Evolutionary conservation across 64 coral and sea anemone species (phyloP), one percentile per base, ranked within the genome.

Genomic region (Astreopora myriophthalma): DNA sequence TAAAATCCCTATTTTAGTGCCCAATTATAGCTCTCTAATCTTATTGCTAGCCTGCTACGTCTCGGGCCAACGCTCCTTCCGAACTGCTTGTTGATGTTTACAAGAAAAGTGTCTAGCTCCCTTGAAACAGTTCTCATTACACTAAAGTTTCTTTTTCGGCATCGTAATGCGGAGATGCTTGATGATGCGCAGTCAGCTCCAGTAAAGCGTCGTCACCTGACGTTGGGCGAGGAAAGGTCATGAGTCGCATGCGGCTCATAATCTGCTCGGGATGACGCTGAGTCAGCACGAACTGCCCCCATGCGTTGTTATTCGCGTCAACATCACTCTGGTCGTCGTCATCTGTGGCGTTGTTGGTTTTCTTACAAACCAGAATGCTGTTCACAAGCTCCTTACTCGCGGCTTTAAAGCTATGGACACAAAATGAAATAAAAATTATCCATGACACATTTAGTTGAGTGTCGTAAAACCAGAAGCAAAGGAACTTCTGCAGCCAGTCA

Each of bases 181-280:
- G n/a, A 3, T 22, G n/a, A 66, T 24, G 22, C 62, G 20, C 10
- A 24, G 62, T 27, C 10, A 66, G n/a, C n/a, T 22, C 22, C 62
- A 66, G 27, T 1, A 66, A 24, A 26, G 2, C n/a, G 23, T 66
- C 23, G 27, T 66, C 24, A 66, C n/a, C 5, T 19, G 1, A 1
- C 24, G 22, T 8, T 8, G 20, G 62, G 62, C 62, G 62, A 3
- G 62, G 62, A 66, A 26, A 66, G 42, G 40, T 40, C 44, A 51
- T 78, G 75, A 38, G 44, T 51, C 44, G 39, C 9, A 78, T 78
- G 0, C 75, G 75, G n/a, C 75, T 78, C 44, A 78, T 46, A 51
- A 51, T 26, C 75, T 51, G n/a, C 10, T 78, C 40, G 24, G 46
- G 75, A 24, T 29, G 23, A 51, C 44, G 75, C 11, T 16, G 75